phyloP scores from a whole-genome alignment of 2,113 vertebrate genomes.

The Macrotis lagotis region DNA sequence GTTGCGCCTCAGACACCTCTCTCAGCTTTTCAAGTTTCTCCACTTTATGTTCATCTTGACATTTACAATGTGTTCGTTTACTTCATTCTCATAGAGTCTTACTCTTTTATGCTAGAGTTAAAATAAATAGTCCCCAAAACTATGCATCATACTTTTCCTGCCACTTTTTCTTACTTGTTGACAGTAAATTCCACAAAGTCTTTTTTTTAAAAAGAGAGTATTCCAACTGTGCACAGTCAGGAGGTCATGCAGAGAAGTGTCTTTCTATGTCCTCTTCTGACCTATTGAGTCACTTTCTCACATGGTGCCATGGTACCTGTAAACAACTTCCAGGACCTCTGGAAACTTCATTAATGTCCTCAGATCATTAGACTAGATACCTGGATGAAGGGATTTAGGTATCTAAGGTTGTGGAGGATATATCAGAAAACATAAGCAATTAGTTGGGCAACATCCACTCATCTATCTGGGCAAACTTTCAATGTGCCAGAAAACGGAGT shows the following conservation, averaged over 20 bases:
- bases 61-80: not conserved
- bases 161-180: not conserved
- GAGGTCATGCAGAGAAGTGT: not conserved
- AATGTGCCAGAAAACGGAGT: not conserved
- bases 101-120: not conserved
- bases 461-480: not conserved
- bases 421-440: not conserved
- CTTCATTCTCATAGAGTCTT: not conserved
- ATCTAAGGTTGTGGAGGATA: not conserved
- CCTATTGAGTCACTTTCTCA: not conserved
- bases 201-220: not conserved
- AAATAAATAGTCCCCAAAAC: not conserved
- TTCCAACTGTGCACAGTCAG: not conserved
- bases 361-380: not conserved
- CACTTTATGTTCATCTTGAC: not conserved
- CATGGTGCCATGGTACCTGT: not conserved
- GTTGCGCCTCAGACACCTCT: not conserved
- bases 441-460: not conserved
- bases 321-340: not conserved
- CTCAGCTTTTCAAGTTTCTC: not conserved
- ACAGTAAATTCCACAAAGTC: slow-evolving; percentile 35
- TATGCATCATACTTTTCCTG: not conserved
- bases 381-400: not conserved
- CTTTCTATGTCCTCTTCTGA: not conserved
- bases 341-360: not conserved